Evolutionary conservation across 2,797 vertebrate species (phyloP).

Genomic region (Decapterus maruadsi): DNA sequence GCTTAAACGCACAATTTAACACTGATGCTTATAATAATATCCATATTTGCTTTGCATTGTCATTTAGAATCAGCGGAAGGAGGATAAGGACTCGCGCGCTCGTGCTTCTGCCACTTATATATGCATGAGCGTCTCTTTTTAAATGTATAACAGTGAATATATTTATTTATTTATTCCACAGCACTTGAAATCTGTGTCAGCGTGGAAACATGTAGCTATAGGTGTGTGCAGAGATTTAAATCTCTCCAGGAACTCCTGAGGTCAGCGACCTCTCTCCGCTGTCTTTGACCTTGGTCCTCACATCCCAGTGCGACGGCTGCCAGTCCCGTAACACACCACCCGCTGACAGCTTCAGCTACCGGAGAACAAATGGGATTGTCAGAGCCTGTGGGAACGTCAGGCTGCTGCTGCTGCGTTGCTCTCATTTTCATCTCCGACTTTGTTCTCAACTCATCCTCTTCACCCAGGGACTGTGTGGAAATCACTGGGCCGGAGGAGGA

Average conservation of each 20-base stretch:
- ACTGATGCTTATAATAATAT: not conserved
- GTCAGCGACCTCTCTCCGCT: constrained; percentile 37
- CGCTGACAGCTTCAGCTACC: constrained; percentile 55
- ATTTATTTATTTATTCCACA: too few species aligned
- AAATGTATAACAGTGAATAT: not conserved
- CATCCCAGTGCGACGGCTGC: constrained; percentile 8
- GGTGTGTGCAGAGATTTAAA: not conserved
- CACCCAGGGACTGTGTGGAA: not conserved
- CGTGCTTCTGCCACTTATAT: not conserved
- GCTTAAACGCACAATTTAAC: constrained; percentile 37
- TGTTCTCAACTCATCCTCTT: not conserved
- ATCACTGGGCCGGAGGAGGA: not conserved
- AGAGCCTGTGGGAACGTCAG: constrained; percentile 29
- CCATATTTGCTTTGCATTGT: not conserved
- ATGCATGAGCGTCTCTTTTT: not conserved
- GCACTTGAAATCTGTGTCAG: not conserved
- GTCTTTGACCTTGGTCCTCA: constrained; percentile 55
- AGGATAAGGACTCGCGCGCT: not conserved
- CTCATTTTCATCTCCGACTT: constrained; percentile 38
- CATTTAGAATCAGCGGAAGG: constrained; percentile 12
- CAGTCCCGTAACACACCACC: constrained; percentile 35
- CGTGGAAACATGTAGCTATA: not conserved
- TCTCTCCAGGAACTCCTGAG: constrained; percentile 13
- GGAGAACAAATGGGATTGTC: constrained; percentile 62
- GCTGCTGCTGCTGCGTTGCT: constrained; percentile 27